A percentile compares a stretch with the other conserved stretches of the same genome.
phyloP scores from a whole-genome alignment of 2,113 vertebrate genomes.

The Anhinga rufa region DNA sequence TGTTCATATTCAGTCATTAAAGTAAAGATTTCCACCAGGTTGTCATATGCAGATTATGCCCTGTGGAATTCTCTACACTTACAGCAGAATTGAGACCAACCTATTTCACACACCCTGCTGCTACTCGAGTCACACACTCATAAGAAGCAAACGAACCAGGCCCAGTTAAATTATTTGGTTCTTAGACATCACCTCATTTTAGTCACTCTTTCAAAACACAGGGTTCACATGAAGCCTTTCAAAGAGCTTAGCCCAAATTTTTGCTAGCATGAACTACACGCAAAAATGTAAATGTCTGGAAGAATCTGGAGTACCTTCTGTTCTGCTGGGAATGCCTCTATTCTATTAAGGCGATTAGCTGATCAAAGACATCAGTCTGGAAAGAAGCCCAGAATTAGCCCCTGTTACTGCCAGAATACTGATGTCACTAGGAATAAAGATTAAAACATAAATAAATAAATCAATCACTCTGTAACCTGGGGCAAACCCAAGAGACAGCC shows the following conservation, averaged over 20 bases:
- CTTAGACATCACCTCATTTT: not conserved
- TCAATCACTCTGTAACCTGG: not conserved
- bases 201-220: not conserved
- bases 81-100: not conserved
- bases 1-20: not conserved
- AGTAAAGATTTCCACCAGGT: not conserved
- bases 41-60: not conserved
- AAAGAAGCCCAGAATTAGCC: slow-evolving; percentile 9
- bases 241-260: not conserved
- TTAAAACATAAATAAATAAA: not conserved
- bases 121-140: not conserved
- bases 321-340: not conserved
- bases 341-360: slow-evolving; percentile 6
- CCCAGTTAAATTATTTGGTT: not conserved
- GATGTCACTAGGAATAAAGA: slow-evolving; percentile 7
- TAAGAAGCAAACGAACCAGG: not conserved
- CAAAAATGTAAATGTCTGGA: not conserved
- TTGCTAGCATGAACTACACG: not conserved
- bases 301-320: not conserved
- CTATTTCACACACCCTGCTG: not conserved
- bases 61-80: not conserved
- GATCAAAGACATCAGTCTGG: slow-evolving; percentile 44
- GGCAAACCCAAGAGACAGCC: not conserved
- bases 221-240: not conserved
- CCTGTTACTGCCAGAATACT: not conserved